These are phyloP conservation scores for Griposia aprilina DNA, from an alignment of 2,888 invertebrate genomes.

Conservation along the genomic window DNA sequence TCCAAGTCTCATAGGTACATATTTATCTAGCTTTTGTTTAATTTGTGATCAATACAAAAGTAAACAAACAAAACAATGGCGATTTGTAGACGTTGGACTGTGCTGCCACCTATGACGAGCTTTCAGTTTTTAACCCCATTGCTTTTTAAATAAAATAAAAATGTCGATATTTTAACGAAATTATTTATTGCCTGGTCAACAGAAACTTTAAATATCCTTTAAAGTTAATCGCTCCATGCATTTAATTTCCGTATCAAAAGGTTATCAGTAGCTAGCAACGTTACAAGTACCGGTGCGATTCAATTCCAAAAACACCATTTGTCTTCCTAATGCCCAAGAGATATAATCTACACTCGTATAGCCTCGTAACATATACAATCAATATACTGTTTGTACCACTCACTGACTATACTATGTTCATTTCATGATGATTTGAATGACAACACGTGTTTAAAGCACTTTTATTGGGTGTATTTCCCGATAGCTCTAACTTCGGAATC, in stretches of 20 bases:
- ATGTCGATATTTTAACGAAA: not conserved
- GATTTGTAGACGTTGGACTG: no score
- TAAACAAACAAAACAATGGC: no score
- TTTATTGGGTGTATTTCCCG: not conserved
- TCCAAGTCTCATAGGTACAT: no score
- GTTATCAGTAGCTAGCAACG: slow-evolving; percentile 1
- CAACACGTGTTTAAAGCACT: not conserved
- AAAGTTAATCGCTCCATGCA: not conserved
- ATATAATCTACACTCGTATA: slow-evolving; percentile 64
- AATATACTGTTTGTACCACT: slow-evolving; percentile 64
- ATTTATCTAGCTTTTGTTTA: no score
- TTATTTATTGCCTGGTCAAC: not conserved
- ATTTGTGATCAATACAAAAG: no score
- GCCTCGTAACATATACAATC: slow-evolving; percentile 71
- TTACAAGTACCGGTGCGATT: slow-evolving; percentile 39
- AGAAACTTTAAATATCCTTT: not conserved
- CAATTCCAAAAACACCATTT: slow-evolving; percentile 64
- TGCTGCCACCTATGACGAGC: no score
- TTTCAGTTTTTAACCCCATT: no score
- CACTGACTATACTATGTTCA: slow-evolving; percentile 50
- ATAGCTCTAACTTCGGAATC: not conserved
- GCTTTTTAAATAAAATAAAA: not conserved
- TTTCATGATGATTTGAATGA: slow-evolving; percentile 26
- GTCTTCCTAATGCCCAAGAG: slow-evolving; percentile 65
- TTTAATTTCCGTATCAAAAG: slow-evolving; percentile 19